Percentiles rank a stretch among this genome's conserved stretches.
Conservation (phyloP, 2,888 invertebrate genomes). For the Polietes domitor region DNA sequence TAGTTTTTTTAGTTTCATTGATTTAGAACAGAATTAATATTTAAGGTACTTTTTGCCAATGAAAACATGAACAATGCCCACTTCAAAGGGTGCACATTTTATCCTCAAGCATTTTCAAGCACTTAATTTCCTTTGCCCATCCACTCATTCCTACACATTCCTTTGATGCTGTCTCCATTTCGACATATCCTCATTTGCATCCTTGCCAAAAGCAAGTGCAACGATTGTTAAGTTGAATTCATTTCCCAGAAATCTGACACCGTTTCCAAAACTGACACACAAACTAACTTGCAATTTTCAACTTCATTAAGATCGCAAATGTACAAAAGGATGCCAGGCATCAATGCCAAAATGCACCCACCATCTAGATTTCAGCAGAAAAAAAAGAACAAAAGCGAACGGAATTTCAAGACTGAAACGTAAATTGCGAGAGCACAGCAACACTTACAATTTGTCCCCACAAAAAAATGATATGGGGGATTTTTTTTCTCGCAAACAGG, state of each 20-base stretch:
- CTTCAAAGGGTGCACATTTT: too few relatives aligned
- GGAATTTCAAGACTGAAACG: conserved; percentile 1
- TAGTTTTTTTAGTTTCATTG: too few relatives aligned
- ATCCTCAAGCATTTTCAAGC: too few relatives aligned
- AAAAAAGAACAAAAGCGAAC: not conserved
- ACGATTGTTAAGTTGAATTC: not conserved
- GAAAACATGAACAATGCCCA: too few relatives aligned
- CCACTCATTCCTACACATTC: not conserved
- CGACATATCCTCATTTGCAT: conserved; percentile 12
- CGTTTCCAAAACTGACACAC: conserved; percentile 1
- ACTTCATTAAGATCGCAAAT: conserved; percentile 56
- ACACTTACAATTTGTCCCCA: conserved; percentile 6
- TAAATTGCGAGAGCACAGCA: conserved; percentile 2
- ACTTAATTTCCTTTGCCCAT: too few relatives aligned
- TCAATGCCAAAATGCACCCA: not conserved
- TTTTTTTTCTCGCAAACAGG: not conserved
- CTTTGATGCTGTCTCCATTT: not conserved
- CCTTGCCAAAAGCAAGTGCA: not conserved
- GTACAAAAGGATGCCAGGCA: conserved; percentile 13
- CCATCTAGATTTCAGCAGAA: not conserved
- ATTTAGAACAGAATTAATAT: too few relatives aligned
- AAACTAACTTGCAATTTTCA: conserved; percentile 60
- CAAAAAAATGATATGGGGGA: not conserved
- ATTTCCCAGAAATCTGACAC: conserved; percentile 28
- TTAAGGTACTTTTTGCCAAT: too few relatives aligned